Base-by-base conservation (phyloP, 2,888 invertebrate genomes). In the Syrphus vitripennis region DNA sequence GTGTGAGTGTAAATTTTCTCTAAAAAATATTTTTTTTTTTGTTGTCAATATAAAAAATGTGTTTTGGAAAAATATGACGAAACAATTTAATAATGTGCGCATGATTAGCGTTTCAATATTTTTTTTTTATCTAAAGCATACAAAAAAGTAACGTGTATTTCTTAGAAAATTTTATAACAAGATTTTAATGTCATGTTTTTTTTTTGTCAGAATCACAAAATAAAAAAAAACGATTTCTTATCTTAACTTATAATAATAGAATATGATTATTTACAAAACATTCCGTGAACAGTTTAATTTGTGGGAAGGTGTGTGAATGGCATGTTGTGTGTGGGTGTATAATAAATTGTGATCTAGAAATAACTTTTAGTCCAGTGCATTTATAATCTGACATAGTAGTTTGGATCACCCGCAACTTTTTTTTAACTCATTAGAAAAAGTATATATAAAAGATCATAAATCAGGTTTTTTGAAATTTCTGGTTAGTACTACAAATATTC, bases 261-360 rank as follows among this genome's bases (percentile, higher is more conserved):
- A 16, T 59, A 80, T 65, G 42, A 76, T 75, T 82, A 76, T 80
- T 71, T 84, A 76, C 75, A 80, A 65, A 67, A 67, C 50, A 48
- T 24, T 75, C 19, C 42, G 29, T 75, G 42, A 40, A 9, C 29
- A 29, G 5, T 45, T 29, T 31, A 50, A 34, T 71, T 55, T 74
- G 71, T 71, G 63, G 31, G 61, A 45, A 45, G 16, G 1, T 65
- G 19, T 26, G 50, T 50, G 29, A 59, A 24, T 70, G 16, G 45
- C 21, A 59, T 34, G 19, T 57, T 61, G 74, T 29, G 29, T 45
- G 34, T 59, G 14, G 53, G 50, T 59, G 42, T 42, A 37, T 57
- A 40, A 42, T 34, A 55, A 31, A 19, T 67, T 55, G 65, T 74
- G 37, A 65, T 26, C 19, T 57, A 72, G 48, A 21, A 26, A 42